Evolutionary conservation across 37 sponge, comb jelly and placozoan genomes (phyloP).

Genomic region (Chondrosia reniformis): DNA sequence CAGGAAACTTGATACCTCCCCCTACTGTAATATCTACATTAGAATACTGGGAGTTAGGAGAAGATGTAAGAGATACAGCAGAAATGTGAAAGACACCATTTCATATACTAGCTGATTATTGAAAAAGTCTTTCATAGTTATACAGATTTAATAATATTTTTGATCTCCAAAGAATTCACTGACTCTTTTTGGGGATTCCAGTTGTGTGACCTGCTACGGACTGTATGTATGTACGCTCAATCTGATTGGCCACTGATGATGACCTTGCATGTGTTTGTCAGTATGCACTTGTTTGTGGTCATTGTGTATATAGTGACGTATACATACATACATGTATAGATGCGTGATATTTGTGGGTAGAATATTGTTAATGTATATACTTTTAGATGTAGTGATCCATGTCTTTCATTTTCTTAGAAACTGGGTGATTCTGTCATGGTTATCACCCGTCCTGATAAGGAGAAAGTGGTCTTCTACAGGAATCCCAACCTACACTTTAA

Average conservation of each 20-base stretch:
- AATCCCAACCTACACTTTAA: conserved; percentile 37
- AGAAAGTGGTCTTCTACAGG: conserved; percentile 68
- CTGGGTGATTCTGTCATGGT: conserved; percentile 22
- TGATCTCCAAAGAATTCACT: too few species aligned
- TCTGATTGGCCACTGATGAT: background rate
- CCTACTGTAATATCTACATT: too few species aligned
- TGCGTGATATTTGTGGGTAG: background rate
- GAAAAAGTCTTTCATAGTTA: too few species aligned
- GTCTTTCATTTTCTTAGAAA: conserved; percentile 20
- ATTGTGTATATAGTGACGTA: background rate
- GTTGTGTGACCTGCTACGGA: too few species aligned
- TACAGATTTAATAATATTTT: too few species aligned
- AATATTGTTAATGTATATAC: background rate
- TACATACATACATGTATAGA: background rate
- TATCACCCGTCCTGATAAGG: conserved; percentile 58
- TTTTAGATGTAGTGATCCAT: background rate
- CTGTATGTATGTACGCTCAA: too few species aligned
- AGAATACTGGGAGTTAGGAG: background rate
- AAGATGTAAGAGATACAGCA: background rate
- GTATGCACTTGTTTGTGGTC: background rate
- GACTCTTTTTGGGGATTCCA: too few species aligned
- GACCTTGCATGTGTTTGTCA: background rate
- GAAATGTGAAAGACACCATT: too few species aligned
- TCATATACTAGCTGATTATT: too few species aligned
- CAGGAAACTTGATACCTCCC: background rate